Evolutionary conservation across 2,113 vertebrate species (phyloP).

Genomic region (Myiopsitta monachus): DNA sequence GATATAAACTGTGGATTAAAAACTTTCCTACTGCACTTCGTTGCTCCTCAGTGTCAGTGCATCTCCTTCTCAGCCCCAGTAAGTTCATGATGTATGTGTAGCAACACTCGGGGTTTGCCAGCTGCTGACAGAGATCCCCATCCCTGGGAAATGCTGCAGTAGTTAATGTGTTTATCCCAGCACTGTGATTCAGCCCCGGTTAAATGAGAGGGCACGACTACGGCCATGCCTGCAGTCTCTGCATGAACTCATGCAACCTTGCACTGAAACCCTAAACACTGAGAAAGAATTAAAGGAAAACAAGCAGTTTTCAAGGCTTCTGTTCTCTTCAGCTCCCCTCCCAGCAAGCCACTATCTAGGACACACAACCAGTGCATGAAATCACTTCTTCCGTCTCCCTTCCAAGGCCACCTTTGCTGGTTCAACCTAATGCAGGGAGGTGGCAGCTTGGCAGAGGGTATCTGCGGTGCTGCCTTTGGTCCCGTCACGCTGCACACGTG

Average conservation of each 20-base stretch:
- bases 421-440: neutral
- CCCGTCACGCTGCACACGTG: neutral
- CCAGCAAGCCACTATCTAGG: neutral
- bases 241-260: fast-evolving
- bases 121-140: neutral
- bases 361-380: neutral
- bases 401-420: neutral
- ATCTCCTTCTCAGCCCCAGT: neutral
- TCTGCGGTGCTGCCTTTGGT: neutral
- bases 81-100: neutral
- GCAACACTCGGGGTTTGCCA: neutral
- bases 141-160: neutral
- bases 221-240: neutral
- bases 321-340: neutral
- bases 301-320: neutral
- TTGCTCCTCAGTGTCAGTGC: neutral
- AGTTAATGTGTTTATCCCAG: neutral
- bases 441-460: neutral
- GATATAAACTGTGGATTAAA: neutral
- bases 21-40: neutral
- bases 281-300: neutral
- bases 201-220: neutral
- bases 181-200: neutral
- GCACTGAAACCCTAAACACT: neutral
- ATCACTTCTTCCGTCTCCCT: neutral